These are phyloP conservation scores for Lethocerus indicus DNA, from an alignment of 1,140 invertebrate species.

Conservation along the genomic window DNA sequence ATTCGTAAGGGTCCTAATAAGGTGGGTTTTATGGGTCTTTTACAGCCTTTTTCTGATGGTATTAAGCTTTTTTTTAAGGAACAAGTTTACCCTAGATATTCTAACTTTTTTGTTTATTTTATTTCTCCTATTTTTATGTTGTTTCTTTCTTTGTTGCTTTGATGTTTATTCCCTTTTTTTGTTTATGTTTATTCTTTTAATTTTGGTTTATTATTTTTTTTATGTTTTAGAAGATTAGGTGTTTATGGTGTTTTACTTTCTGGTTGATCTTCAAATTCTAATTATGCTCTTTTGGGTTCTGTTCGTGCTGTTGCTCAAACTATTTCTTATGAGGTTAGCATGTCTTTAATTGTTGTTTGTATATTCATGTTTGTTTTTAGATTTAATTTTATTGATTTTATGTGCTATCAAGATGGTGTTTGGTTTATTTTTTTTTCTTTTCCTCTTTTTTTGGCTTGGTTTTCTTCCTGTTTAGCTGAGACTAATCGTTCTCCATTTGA, in stretches of 20 bases:
- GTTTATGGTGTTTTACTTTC: slow-evolving; percentile 36
- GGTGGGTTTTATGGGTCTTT: slow-evolving; percentile 35
- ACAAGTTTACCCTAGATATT: slow-evolving; percentile 25
- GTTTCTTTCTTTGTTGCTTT: slow-evolving; percentile 33
- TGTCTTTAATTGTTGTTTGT: slow-evolving; percentile 34
- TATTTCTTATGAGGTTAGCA: slow-evolving; percentile 48
- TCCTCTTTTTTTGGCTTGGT: slow-evolving; percentile 33
- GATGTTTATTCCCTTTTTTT: slow-evolving; percentile 30
- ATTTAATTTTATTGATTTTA: slow-evolving; percentile 24
- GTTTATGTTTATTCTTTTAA: slow-evolving; percentile 26
- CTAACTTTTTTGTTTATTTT: slow-evolving; percentile 34
- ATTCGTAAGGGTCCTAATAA: slow-evolving; percentile 52
- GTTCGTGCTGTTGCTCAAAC: slow-evolving; percentile 42
- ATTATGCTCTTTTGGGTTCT: slow-evolving; percentile 42
- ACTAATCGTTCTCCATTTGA: slow-evolving; percentile 60
- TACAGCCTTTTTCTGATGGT: slow-evolving; percentile 44
- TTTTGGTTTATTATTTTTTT: slow-evolving; percentile 32
- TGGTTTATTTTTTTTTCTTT: slow-evolving; percentile 31
- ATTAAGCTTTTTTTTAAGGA: slow-evolving; percentile 47
- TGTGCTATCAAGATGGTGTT: slow-evolving; percentile 24
- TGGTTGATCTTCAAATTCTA: slow-evolving; percentile 46
- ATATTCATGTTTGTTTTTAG: slow-evolving; percentile 26
- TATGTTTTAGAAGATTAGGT: slow-evolving; percentile 31
- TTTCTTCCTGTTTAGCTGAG: slow-evolving; percentile 42
- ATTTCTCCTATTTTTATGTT: slow-evolving; percentile 35